Percentiles rank a stretch among this genome's conserved stretches.
Evolutionary conservation across 2,888 invertebrate genomes (phyloP).

Genomic region (Mimas tiliae): DNA sequence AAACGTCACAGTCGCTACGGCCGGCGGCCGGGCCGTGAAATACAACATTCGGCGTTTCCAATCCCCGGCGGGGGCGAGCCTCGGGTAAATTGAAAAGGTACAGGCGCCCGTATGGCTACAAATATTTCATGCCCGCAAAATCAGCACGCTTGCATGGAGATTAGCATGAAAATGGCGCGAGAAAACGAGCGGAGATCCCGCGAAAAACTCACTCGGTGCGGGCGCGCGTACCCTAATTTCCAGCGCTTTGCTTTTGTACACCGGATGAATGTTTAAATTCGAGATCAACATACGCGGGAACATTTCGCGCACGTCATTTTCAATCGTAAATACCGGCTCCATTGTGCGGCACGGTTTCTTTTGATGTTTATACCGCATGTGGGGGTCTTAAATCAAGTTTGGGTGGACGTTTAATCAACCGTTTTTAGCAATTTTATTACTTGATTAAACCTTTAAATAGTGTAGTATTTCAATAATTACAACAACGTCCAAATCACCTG

Average conservation of each 20-base stretch:
- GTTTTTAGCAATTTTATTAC: neutral
- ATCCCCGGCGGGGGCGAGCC: conserved; percentile 55
- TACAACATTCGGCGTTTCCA: conserved; percentile 62
- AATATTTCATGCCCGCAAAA: conserved; percentile 73
- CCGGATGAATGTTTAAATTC: conserved; percentile 57
- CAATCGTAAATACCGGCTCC: conserved; percentile 30
- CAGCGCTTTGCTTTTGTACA: conserved; percentile 51
- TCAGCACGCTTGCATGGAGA: conserved; percentile 67
- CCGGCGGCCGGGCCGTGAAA: conserved; percentile 49
- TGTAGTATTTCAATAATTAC: neutral
- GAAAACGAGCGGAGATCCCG: conserved; percentile 59
- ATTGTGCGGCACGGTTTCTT: conserved; percentile 21
- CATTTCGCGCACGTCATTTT: conserved; percentile 26
- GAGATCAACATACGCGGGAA: conserved; percentile 50
- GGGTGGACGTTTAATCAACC: neutral
- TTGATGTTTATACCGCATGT: neutral
- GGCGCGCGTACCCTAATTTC: conserved; percentile 53
- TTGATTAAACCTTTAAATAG: neutral
- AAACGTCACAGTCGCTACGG: conserved; percentile 49
- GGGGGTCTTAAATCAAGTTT: neutral
- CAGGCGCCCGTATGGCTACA: conserved; percentile 57
- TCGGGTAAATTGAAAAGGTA: conserved; percentile 72
- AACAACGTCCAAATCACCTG: neutral
- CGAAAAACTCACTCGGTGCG: conserved; percentile 45
- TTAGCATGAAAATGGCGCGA: conserved; percentile 75